Conservation (phyloP, 2,888 invertebrate genomes). For the Thecocarcelia acutangulata region DNA sequence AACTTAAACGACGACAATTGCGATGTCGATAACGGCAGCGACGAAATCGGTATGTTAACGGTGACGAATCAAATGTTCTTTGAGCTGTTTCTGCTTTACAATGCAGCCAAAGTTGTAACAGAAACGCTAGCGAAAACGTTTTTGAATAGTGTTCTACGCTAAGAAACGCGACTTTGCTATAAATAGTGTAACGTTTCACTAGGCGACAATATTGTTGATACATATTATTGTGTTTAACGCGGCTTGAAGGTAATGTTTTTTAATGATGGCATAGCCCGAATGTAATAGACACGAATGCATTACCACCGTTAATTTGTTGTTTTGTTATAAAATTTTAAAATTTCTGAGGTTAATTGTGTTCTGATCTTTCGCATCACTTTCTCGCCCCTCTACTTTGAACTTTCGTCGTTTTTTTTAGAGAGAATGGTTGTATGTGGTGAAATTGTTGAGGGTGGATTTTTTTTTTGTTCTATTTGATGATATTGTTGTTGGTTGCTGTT, state of each 20-base stretch:
- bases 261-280: constrained; percentile 69
- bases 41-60: constrained; percentile 18
- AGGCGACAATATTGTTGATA: constrained; percentile 68
- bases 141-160: constrained; percentile 21
- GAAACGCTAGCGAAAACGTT: constrained; percentile 34
- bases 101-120: not conserved
- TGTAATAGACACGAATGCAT: constrained; percentile 58
- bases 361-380: not conserved
- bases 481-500: constrained; percentile 1
- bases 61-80: not conserved
- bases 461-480: not conserved
- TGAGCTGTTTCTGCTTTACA: constrained; percentile 13
- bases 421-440: constrained; percentile 9
- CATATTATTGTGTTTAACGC: constrained; percentile 68
- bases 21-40: constrained; percentile 33
- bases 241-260: constrained; percentile 52
- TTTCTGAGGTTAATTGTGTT: not conserved
- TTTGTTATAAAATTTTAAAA: constrained; percentile 14
- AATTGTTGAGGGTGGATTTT: constrained; percentile 6
- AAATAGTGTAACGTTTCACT: constrained; percentile 54
- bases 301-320: constrained; percentile 44
- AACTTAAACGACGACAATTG: constrained; percentile 40
- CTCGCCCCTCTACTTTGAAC: not conserved
- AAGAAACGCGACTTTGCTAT: constrained; percentile 62
- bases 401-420: not conserved